phyloP scores from a whole-genome alignment of 2,113 vertebrate species.

The Anoura caudifer region DNA sequence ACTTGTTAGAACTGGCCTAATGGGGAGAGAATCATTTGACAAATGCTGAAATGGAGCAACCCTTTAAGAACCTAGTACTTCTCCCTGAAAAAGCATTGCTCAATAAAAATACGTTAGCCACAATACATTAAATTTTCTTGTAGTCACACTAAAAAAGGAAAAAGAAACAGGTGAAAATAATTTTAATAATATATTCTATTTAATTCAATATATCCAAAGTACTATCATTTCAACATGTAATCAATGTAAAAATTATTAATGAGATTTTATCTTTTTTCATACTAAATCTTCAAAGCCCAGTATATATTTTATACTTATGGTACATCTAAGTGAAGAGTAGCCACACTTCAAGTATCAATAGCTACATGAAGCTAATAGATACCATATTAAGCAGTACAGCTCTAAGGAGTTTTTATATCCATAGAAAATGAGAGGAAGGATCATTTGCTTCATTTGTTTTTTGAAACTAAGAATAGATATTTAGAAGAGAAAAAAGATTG shows the following conservation, averaged over 20 bases:
- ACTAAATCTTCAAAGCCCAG: constrained; percentile 9
- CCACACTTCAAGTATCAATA: neutral
- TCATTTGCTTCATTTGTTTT: neutral
- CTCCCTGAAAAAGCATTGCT: neutral
- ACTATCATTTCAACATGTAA: neutral
- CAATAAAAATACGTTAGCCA: neutral
- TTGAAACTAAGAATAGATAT: constrained; percentile 24
- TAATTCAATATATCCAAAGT: constrained; percentile 6
- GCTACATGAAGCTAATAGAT: neutral
- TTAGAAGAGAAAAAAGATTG: neutral
- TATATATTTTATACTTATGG: neutral
- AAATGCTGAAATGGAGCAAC: constrained; percentile 27
- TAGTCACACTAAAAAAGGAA: neutral
- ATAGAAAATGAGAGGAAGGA: neutral
- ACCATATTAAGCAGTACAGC: neutral
- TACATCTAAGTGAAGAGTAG: neutral
- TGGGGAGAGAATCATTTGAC: constrained; percentile 35
- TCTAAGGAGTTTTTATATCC: neutral
- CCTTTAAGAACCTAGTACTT: neutral
- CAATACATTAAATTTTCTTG: neutral
- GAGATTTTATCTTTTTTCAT: constrained; percentile 16
- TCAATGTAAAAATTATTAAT: constrained; percentile 23
- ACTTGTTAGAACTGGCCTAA: constrained; percentile 59
- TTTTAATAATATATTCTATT: constrained; percentile 21
- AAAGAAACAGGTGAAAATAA: neutral